These are phyloP conservation scores for Spodoptera litura DNA, from an alignment of 1,140 invertebrate species.

Conservation along the genomic window DNA sequence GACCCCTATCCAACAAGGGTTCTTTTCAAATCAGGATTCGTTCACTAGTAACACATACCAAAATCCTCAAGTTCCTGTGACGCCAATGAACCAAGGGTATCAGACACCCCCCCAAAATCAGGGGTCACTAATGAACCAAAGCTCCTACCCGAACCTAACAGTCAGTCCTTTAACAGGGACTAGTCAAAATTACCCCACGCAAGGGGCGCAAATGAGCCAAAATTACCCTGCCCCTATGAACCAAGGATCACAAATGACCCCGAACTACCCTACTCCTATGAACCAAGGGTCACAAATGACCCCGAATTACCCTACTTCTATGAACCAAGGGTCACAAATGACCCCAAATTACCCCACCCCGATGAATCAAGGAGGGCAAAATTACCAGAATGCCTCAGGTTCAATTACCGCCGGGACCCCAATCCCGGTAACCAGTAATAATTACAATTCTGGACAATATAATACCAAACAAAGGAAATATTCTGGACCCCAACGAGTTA, in stretches of 20 bases:
- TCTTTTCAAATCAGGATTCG: neutral
- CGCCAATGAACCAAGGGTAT: neutral
- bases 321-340: neutral
- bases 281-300: conserved; percentile 9
- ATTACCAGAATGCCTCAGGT: neutral
- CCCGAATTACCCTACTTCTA: neutral
- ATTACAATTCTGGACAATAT: conserved; percentile 59
- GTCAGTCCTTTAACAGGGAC: neutral
- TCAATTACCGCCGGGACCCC: conserved; percentile 29
- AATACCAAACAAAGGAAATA: conserved; percentile 76
- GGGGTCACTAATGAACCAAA: conserved; percentile 17
- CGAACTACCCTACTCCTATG: neutral
- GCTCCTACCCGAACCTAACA: neutral
- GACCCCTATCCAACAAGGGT: conserved; percentile 3
- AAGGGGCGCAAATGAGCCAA: neutral
- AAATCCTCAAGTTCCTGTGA: neutral
- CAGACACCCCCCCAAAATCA: conserved; percentile 11
- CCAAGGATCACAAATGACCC: neutral
- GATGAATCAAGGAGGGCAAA: conserved; percentile 7
- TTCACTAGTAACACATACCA: neutral
- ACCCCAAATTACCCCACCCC: conserved; percentile 1
- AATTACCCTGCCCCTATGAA: neutral
- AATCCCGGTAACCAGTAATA: conserved; percentile 8
- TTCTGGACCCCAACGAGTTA: conserved; percentile 81
- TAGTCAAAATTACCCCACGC: neutral